phyloP scores from a whole-genome alignment of 2,888 invertebrate genomes.

The Amphipoea oculea region DNA sequence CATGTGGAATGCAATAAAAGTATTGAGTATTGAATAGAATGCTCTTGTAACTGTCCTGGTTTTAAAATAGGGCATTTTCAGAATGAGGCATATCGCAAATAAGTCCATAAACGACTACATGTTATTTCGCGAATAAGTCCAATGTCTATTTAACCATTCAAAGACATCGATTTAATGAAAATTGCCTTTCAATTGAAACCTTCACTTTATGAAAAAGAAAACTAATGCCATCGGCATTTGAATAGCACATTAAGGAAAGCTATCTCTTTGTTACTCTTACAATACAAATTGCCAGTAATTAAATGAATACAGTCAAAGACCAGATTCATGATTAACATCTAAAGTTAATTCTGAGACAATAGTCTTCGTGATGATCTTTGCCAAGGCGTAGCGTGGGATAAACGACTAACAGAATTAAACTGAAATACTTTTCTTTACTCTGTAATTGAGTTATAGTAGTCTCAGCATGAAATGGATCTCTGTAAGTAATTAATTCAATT shows the following conservation, averaged over 20 bases:
- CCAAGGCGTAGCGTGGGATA: conserved; percentile 23
- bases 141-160: too few species aligned
- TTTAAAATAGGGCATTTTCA: too few species aligned
- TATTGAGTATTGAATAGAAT: too few species aligned
- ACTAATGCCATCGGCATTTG: conserved; percentile 43
- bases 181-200: conserved; percentile 36
- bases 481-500: conserved; percentile 22
- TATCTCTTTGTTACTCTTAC: conserved; percentile 42
- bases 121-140: too few species aligned
- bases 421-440: conserved; percentile 27
- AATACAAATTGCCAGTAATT: conserved; percentile 49
- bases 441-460: conserved; percentile 8
- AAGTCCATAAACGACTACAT: too few species aligned
- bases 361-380: conserved; percentile 46
- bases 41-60: too few species aligned
- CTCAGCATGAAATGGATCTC: conserved; percentile 10
- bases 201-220: conserved; percentile 15
- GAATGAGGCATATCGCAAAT: too few species aligned
- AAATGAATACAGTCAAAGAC: conserved; percentile 31
- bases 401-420: conserved; percentile 26
- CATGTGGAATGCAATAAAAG: too few species aligned
- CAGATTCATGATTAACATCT: conserved; percentile 47
- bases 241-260: conserved; percentile 28
- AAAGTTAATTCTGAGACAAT: conserved; percentile 45
- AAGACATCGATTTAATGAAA: not conserved